Percentiles rank a stretch among this genome's conserved stretches.
phyloP scores from a whole-genome alignment of 2,888 invertebrate species.

The Synergus gifuensis region DNA sequence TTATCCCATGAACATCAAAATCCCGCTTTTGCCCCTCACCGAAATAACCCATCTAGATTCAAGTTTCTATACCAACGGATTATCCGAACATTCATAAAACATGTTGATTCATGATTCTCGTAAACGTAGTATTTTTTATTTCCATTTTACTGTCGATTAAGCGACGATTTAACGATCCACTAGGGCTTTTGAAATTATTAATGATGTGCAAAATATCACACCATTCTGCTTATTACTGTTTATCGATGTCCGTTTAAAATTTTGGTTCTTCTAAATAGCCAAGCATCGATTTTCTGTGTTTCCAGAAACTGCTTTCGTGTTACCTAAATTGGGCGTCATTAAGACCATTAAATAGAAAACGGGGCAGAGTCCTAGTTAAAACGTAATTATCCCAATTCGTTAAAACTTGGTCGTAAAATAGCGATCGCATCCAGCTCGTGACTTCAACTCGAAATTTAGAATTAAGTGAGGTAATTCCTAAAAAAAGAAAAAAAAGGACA shows the following conservation, averaged over 20 bases:
- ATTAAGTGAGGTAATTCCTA: constrained; percentile 28
- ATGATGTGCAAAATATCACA: neutral
- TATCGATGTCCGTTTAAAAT: neutral
- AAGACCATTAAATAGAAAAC: constrained; percentile 34
- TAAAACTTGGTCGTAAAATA: constrained; percentile 28
- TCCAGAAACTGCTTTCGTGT: constrained; percentile 24
- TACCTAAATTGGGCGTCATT: constrained; percentile 32
- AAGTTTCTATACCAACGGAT: constrained; percentile 57
- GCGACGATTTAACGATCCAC: constrained; percentile 53
- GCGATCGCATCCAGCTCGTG: constrained; percentile 15
- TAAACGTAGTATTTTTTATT: constrained; percentile 69
- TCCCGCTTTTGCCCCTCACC: constrained; percentile 46
- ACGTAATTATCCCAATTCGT: constrained; percentile 22
- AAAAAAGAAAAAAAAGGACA: constrained; percentile 1
- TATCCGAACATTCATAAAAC: constrained; percentile 69
- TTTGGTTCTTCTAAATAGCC: neutral
- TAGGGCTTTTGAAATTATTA: neutral
- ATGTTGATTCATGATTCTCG: constrained; percentile 67
- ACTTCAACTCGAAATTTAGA: constrained; percentile 35
- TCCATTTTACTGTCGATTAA: constrained; percentile 56
- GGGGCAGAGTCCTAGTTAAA: constrained; percentile 21
- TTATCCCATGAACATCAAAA: constrained; percentile 27
- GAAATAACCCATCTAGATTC: constrained; percentile 52
- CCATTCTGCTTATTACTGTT: constrained; percentile 7
- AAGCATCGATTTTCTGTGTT: neutral